Conservation (phyloP, 2,797 vertebrate genomes). For the Todus mexicanus region DNA sequence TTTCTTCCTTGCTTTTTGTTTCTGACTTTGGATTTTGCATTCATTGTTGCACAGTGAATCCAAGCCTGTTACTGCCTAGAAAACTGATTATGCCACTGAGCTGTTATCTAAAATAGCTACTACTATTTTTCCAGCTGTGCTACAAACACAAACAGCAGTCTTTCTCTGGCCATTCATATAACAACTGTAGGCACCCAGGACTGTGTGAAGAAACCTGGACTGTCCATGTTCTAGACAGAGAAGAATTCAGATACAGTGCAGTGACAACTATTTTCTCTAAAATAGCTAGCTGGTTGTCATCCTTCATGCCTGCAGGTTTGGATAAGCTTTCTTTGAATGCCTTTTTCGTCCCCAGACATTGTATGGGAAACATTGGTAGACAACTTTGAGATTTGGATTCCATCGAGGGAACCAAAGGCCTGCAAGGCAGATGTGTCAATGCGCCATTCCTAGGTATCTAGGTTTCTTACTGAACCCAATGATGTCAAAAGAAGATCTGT, state of each 20-base stretch:
- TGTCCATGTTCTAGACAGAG: not conserved
- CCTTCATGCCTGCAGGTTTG: not conserved
- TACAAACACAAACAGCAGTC: not conserved
- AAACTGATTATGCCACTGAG: not conserved
- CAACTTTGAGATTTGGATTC: not conserved
- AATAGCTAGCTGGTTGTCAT: not conserved
- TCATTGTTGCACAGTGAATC: not conserved
- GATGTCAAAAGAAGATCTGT: not conserved
- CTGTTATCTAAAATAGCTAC: not conserved
- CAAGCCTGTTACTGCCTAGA: not conserved
- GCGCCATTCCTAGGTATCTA: not conserved
- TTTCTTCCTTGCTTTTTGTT: not conserved
- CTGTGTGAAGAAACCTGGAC: not conserved
- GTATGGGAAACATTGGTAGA: accelerated
- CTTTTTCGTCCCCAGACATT: not conserved
- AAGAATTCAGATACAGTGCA: not conserved
- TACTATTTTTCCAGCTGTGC: not conserved
- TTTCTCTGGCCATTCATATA: not conserved
- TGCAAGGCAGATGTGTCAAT: not conserved
- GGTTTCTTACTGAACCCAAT: not conserved
- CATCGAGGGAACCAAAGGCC: not conserved
- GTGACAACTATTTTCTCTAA: not conserved
- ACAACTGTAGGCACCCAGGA: not conserved
- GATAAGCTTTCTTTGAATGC: not conserved
- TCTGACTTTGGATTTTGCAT: not conserved